Conservation (phyloP, 2,888 invertebrate species). For the Harpagoxenus sublaevis region DNA sequence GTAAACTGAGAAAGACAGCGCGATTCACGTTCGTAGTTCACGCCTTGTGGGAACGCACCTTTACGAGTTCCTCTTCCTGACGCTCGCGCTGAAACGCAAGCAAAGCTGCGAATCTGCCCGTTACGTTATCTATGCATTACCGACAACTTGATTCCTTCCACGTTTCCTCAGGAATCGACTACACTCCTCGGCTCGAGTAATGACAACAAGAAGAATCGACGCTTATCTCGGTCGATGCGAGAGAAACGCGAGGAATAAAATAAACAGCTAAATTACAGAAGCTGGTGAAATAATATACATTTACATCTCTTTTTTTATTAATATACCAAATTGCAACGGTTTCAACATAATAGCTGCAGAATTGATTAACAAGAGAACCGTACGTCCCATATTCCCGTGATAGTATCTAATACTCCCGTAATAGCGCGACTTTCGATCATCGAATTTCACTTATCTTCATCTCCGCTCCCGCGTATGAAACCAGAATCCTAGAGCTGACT, state of each 20-base stretch:
- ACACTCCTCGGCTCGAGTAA: neutral
- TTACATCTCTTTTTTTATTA: neutral
- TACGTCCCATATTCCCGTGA: neutral
- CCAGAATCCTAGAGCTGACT: slow-evolving; percentile 42
- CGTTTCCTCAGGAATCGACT: neutral
- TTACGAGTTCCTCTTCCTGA: slow-evolving; percentile 23
- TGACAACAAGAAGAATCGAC: slow-evolving; percentile 21
- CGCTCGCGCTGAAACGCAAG: neutral
- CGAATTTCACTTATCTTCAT: slow-evolving; percentile 58
- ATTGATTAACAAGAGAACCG: neutral
- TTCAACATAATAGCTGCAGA: neutral
- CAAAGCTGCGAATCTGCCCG: slow-evolving; percentile 16
- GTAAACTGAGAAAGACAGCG: no score
- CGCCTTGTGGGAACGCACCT: neutral
- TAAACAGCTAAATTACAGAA: neutral
- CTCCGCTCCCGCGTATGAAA: slow-evolving; percentile 6
- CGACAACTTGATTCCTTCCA: slow-evolving; percentile 60
- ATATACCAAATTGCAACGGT: neutral
- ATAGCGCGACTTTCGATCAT: slow-evolving; percentile 44
- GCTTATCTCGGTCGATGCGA: slow-evolving; percentile 42
- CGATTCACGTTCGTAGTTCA: no score
- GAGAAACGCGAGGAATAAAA: slow-evolving; percentile 3
- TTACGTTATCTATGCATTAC: slow-evolving; percentile 25
- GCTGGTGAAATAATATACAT: neutral
- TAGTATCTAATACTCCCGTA: slow-evolving; percentile 8